These are phyloP conservation scores for Ia io DNA, from an alignment of 2,113 vertebrate species.

Conservation along the genomic window DNA sequence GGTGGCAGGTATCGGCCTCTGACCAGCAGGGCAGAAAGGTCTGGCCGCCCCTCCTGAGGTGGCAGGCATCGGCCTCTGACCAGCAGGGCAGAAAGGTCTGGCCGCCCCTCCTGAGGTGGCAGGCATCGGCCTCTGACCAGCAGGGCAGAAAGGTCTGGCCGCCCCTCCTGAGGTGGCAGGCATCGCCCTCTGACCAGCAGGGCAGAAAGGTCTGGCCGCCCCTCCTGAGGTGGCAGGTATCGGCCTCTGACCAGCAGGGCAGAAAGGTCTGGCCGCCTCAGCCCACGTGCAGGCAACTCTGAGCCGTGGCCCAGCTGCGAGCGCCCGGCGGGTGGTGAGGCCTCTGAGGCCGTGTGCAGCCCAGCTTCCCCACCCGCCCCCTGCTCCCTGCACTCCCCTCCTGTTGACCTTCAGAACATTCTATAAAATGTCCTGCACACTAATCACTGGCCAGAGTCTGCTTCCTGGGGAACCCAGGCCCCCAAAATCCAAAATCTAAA, in stretches of 20 bases:
- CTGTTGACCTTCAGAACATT: background rate
- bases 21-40: background rate
- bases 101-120: background rate
- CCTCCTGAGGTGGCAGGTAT: fast-evolving
- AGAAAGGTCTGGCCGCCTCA: background rate
- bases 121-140: background rate
- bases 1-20: background rate
- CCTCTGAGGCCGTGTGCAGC: too few species aligned
- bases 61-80: background rate
- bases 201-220: background rate
- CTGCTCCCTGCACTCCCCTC: background rate
- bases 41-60: background rate
- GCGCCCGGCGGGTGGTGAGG: fast-evolving
- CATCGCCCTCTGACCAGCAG: background rate
- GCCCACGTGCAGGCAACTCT: background rate
- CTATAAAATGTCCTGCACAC: background rate
- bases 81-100: background rate
- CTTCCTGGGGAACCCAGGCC: background rate
- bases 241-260: background rate
- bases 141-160: background rate
- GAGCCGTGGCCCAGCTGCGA: background rate
- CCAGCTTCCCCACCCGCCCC: background rate
- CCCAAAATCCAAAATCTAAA: background rate
- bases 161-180: background rate
- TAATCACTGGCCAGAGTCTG: background rate